Evolutionary conservation across 2,797 vertebrate genomes (phyloP).

Genomic region (Cuniculus paca): DNA sequence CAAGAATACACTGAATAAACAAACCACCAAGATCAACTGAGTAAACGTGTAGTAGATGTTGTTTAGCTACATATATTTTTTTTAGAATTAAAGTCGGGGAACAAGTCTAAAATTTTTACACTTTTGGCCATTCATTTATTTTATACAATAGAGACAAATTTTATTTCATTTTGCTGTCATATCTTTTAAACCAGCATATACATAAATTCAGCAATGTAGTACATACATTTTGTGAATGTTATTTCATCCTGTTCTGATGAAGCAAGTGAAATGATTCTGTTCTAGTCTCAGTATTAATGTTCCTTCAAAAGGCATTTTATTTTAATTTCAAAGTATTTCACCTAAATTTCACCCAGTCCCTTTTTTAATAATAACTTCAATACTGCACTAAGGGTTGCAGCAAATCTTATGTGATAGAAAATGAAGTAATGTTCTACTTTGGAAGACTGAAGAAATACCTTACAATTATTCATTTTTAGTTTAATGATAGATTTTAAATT

Average conservation of each 20-base stretch:
- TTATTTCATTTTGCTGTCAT: not conserved
- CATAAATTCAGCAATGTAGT: not conserved
- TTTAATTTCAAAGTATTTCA: constrained; percentile 44
- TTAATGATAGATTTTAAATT: constrained; percentile 7
- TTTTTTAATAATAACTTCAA: not conserved
- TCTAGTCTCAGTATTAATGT: not conserved
- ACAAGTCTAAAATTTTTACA: constrained; percentile 3
- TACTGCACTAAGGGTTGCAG: not conserved
- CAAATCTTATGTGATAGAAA: not conserved
- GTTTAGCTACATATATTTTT: not conserved
- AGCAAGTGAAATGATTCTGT: not conserved
- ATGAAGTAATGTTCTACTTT: not conserved
- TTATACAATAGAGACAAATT: not conserved
- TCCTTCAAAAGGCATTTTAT: not conserved
- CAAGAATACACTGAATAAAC: not conserved
- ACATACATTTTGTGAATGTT: not conserved
- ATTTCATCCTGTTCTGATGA: not conserved
- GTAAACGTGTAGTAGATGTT: not conserved
- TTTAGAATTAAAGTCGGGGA: not conserved
- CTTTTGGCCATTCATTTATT: not conserved
- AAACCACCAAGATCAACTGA: not conserved
- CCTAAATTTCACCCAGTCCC: not conserved
- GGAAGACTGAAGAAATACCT: not conserved
- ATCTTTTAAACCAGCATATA: not conserved
- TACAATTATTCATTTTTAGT: constrained; percentile 9